Percentiles rank a stretch among this genome's conserved stretches.
Evolutionary conservation across 1,140 invertebrate species (phyloP).

Genomic region (Brachionus rotundiformis): DNA sequence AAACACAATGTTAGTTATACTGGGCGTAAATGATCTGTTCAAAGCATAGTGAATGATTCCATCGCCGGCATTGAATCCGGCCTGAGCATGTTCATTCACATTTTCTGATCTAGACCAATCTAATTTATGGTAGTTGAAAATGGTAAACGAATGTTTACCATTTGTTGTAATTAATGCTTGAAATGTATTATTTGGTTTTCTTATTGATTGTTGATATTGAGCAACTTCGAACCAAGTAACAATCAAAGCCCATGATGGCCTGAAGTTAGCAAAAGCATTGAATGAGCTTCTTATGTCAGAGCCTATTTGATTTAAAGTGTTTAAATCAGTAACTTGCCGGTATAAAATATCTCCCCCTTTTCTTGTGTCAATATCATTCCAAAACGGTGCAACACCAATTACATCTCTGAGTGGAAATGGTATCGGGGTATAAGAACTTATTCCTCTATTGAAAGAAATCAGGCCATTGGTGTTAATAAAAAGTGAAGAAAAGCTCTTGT

Average conservation of each 20-base stretch:
- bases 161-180: slow-evolving; percentile 16
- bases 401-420: neutral
- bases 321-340: neutral
- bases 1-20: neutral
- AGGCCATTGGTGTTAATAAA: neutral
- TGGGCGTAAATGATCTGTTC: neutral
- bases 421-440: neutral
- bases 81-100: neutral
- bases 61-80: slow-evolving; percentile 32
- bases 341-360: slow-evolving; percentile 8
- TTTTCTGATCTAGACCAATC: neutral
- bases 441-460: neutral
- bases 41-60: neutral
- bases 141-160: neutral
- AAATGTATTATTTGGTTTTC: neutral
- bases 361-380: slow-evolving; percentile 13
- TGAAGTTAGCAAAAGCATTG: neutral
- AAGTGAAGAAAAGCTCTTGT: neutral
- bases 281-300: neutral
- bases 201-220: neutral
- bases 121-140: slow-evolving; percentile 9
- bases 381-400: neutral
- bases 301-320: neutral
- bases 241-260: slow-evolving; percentile 13
- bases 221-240: slow-evolving; percentile 19